Base-by-base conservation (phyloP, 2,888 invertebrate species). In the Orthosia cruda region DNA sequence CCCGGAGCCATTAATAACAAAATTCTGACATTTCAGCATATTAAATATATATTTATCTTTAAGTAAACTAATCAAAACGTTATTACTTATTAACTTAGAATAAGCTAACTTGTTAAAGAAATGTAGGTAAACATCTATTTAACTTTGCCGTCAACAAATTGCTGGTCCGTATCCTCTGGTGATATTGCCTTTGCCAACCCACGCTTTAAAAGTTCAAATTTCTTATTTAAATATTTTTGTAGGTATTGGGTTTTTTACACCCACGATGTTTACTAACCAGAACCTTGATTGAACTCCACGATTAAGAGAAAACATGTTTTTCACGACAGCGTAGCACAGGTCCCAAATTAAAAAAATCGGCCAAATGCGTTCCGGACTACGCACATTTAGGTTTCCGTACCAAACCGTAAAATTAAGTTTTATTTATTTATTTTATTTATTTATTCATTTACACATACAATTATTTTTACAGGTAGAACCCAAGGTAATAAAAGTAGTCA, bases 121-220 rank as follows among this genome's bases (percentile, higher is more conserved):
- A 58, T 58, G n/a, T 50, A 67, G 58, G 4, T 47, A 50, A 79
- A 68, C 18, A 59, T 62, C 26, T 66, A 66, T 58, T 63, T 47
- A 75, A 80, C 50, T 74, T 80, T 55, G 13, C 15, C 26, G 55
- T 59, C 59, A 81, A 58, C 45, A 65, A 80, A 66, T 77, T 47
- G 23, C 50, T 47, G 13, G 7, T 50, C 20, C 61, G 52, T 26
- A n/a, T 59, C 23, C 16, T 63, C n/a, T 26, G 12, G 50, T 32
- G 49, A 50, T 32, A 50, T 76, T 50, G 54, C 26, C 54, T 45
- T 76, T 50, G 54, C 26, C 54, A 69, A 45, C 61, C 70, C 78
- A 77, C 78, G 78, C 78, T 77, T 45, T n/a, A 16, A 45, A 77
- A 50, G 49, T 50, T 68, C 40, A 77, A 76, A 76, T 18, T 16